phyloP scores from a whole-genome alignment of 2,888 invertebrate genomes.

The Deilephila elpenor region DNA sequence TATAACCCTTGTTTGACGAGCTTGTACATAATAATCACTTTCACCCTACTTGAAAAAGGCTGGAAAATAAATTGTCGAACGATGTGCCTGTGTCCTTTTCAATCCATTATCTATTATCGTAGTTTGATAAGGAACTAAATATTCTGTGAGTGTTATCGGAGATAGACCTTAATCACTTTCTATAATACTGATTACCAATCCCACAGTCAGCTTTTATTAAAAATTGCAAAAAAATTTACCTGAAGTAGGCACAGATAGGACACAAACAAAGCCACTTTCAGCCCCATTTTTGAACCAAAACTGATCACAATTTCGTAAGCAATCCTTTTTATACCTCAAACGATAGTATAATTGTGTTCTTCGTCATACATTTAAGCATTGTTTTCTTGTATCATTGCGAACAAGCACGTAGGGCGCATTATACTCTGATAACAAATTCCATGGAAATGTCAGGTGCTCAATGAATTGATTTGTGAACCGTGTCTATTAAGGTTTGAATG shows the following conservation, averaged over 20 bases:
- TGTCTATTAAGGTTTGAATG: too few relatives aligned
- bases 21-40: too few relatives aligned
- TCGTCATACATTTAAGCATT: conserved; percentile 54
- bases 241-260: conserved; percentile 56
- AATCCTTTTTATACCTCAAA: conserved; percentile 56
- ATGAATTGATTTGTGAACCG: conserved; percentile 7
- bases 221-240: conserved; percentile 50
- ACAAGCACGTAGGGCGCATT: conserved; percentile 56
- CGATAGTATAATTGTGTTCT: conserved; percentile 54
- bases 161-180: too few relatives aligned
- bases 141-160: too few relatives aligned
- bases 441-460: conserved; percentile 25
- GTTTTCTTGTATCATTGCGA: conserved; percentile 39
- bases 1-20: too few relatives aligned
- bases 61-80: too few relatives aligned
- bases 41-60: too few relatives aligned
- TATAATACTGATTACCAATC: too few relatives aligned
- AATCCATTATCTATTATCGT: too few relatives aligned
- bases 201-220: too few relatives aligned
- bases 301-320: conserved; percentile 22
- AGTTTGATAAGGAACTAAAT: too few relatives aligned
- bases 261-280: conserved; percentile 48
- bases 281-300: conserved; percentile 57
- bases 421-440: conserved; percentile 36
- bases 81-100: too few relatives aligned